Conservation (phyloP, 2,888 invertebrate species). For the Uropetala carovei region DNA sequence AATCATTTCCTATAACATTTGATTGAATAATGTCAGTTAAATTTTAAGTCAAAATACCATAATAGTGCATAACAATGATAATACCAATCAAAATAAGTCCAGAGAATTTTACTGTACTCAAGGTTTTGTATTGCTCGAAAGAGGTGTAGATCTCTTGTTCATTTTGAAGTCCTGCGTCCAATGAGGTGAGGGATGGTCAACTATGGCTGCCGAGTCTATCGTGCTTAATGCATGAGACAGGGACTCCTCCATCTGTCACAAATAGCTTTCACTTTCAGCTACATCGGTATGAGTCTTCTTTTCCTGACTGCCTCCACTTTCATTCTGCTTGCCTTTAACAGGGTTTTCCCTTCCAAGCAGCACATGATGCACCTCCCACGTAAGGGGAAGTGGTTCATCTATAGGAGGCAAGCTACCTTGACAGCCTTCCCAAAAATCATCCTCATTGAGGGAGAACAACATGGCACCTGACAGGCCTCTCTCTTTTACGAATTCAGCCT, state of each 20-base stretch:
- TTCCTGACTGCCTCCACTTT: neutral
- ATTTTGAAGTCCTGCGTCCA: neutral
- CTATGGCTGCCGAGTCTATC: slow-evolving; percentile 25
- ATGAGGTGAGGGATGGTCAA: neutral
- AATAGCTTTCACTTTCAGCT: slow-evolving; percentile 71
- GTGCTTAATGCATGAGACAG: slow-evolving; percentile 70
- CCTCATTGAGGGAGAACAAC: slow-evolving; percentile 89
- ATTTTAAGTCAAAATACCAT: too few relatives aligned
- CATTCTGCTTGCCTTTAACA: slow-evolving; percentile 54
- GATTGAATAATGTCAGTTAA: too few relatives aligned
- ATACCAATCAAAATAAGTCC: too few relatives aligned
- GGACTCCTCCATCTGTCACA: slow-evolving; percentile 72
- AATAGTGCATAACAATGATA: too few relatives aligned
- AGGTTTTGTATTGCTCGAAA: too few relatives aligned
- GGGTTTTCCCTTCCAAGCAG: slow-evolving; percentile 72
- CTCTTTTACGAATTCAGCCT: slow-evolving; percentile 81
- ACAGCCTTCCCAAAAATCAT: slow-evolving; percentile 79
- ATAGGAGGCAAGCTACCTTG: slow-evolving; percentile 74
- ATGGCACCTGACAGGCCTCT: slow-evolving; percentile 87
- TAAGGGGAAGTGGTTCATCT: slow-evolving; percentile 74
- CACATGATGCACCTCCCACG: slow-evolving; percentile 72
- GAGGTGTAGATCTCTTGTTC: neutral
- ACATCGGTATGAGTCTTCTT: slow-evolving; percentile 69
- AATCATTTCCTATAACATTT: too few relatives aligned
- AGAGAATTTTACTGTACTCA: too few relatives aligned